Evolutionary conservation across 2,113 vertebrate genomes (phyloP).

Genomic region (Serilophus lunatus): DNA sequence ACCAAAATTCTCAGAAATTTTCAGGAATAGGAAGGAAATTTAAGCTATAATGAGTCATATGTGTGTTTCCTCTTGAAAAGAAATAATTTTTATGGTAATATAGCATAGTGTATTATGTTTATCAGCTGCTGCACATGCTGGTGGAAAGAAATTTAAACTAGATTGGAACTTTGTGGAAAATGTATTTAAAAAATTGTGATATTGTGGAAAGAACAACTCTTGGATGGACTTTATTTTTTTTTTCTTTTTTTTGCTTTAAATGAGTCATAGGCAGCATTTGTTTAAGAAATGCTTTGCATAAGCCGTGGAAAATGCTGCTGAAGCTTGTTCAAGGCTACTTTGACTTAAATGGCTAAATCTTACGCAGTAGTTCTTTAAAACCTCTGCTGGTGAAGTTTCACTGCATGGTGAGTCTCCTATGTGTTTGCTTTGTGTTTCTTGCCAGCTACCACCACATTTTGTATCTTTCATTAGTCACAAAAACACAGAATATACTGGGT

Average conservation of each 20-base stretch:
- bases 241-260: no score
- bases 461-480: not conserved
- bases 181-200: not conserved
- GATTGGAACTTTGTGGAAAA: not conserved
- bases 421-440: not conserved
- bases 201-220: not conserved
- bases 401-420: not conserved
- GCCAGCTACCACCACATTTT: not conserved
- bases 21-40: not conserved
- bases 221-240: not conserved
- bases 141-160: not conserved
- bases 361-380: not conserved
- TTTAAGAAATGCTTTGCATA: not conserved
- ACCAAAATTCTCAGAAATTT: not conserved
- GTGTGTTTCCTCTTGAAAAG: not conserved
- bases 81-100: not conserved
- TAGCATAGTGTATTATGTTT: not conserved
- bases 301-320: not conserved
- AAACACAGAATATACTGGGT: not conserved
- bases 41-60: not conserved
- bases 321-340: not conserved
- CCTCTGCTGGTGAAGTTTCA: not conserved
- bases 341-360: not conserved
- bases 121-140: not conserved
- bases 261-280: not conserved